These are phyloP conservation scores for Chrysogorgia sp. DNA, from an alignment of 92 coral and sea anemone species.

Conservation along the genomic window DNA sequence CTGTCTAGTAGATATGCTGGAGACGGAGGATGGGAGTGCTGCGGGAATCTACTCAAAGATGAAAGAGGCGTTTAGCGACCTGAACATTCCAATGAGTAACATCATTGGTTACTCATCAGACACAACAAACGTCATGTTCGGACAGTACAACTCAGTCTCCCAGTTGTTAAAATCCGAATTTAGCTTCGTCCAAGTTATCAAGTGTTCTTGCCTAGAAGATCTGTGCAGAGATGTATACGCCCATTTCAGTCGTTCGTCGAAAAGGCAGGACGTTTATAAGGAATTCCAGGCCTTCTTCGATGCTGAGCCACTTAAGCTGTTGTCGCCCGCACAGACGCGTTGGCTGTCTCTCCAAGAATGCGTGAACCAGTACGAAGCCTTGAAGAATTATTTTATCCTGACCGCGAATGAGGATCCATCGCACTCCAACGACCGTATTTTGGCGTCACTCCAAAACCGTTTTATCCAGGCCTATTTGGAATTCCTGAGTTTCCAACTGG, in stretches of 20 bases:
- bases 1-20: conserved; percentile 34
- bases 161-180: conserved; percentile 22
- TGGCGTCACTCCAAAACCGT: conserved; percentile 46
- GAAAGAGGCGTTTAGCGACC: conserved; percentile 12
- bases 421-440: conserved; percentile 51
- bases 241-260: conserved; percentile 57
- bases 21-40: conserved; percentile 27
- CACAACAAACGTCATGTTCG: conserved; percentile 28
- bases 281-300: conserved; percentile 53
- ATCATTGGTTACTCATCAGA: conserved; percentile 19
- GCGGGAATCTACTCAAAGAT: conserved; percentile 44
- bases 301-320: conserved; percentile 59
- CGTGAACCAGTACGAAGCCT: conserved; percentile 64
- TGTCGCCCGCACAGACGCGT: conserved; percentile 59
- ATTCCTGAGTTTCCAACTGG: no score
- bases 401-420: conserved; percentile 51
- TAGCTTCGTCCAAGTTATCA: background rate
- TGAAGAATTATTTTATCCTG: conserved; percentile 51
- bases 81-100: conserved; percentile 12
- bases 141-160: conserved; percentile 16
- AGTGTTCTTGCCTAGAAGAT: conserved; percentile 44
- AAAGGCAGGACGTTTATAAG: conserved; percentile 59
- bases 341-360: conserved; percentile 68
- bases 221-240: conserved; percentile 57
- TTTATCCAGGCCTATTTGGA: conserved; percentile 56